Percentiles rank a stretch among this genome's conserved stretches.
These are phyloP conservation scores for Galleria mellonella DNA, from an alignment of 1,140 invertebrate genomes.

Conservation along the genomic window DNA sequence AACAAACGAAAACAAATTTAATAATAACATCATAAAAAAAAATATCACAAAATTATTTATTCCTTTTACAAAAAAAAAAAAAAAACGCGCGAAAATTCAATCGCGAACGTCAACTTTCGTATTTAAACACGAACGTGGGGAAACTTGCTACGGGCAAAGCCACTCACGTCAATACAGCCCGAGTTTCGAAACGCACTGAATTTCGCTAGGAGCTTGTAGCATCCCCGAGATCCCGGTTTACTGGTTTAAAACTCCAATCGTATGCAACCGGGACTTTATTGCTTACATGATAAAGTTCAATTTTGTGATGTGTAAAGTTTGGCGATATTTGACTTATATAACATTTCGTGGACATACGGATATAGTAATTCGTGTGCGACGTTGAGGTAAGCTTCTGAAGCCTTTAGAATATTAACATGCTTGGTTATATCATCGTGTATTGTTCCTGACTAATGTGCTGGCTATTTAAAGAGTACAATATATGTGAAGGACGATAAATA, in stretches of 20 bases:
- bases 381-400: not conserved
- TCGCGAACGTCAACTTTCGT: too few species aligned
- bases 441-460: not conserved
- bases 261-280: not conserved
- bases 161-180: too few species aligned
- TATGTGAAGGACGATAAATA: too few species aligned
- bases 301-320: not conserved
- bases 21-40: too few species aligned
- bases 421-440: not conserved
- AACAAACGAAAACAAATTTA: too few species aligned
- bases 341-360: slow-evolving; percentile 1
- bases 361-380: slow-evolving; percentile 8
- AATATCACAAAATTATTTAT: too few species aligned
- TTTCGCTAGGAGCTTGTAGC: not conserved
- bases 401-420: slow-evolving; percentile 4
- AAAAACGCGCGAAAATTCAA: too few species aligned
- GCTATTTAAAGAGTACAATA: not conserved
- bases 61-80: too few species aligned
- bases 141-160: too few species aligned
- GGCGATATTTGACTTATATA: slow-evolving; percentile 1
- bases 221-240: not conserved
- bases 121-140: too few species aligned
- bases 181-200: too few species aligned
- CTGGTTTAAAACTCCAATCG: not conserved
- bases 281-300: not conserved